phyloP scores from a whole-genome alignment of 1,140 invertebrate species.

The Macrocentrus cingulum region DNA sequence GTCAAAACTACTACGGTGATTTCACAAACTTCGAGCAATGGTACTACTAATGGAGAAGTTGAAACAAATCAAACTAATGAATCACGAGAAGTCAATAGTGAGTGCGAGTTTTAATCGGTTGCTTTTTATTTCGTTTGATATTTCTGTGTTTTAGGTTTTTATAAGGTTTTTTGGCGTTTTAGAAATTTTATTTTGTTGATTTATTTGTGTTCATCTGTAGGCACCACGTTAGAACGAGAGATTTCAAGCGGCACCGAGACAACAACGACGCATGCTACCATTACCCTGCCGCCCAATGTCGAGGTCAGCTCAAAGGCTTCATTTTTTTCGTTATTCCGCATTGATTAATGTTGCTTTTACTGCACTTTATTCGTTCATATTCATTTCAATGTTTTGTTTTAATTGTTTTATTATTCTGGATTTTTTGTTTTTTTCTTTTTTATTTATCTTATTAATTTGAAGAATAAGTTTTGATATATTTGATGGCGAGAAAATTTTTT shows the following conservation, averaged over 20 bases:
- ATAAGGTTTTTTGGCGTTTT: too few species aligned
- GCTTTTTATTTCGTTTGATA: too few species aligned
- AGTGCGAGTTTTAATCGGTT: slow-evolving; percentile 35
- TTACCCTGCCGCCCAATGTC: slow-evolving; percentile 54
- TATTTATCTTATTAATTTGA: too few species aligned
- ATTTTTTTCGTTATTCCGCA: slow-evolving; percentile 5
- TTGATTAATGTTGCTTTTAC: not conserved
- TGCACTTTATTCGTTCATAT: not conserved
- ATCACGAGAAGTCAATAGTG: slow-evolving; percentile 53
- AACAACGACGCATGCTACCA: slow-evolving; percentile 56
- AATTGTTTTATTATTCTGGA: not conserved
- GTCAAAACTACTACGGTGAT: slow-evolving; percentile 56
- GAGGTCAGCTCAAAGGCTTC: slow-evolving; percentile 48
- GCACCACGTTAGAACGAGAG: slow-evolving; percentile 56
- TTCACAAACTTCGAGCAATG: slow-evolving; percentile 53
- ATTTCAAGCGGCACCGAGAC: slow-evolving; percentile 55
- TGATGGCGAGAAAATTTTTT: too few species aligned
- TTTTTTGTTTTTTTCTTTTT: too few species aligned
- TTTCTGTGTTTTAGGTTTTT: too few species aligned
- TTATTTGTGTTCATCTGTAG: slow-evolving; percentile 41
- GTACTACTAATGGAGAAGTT: slow-evolving; percentile 53
- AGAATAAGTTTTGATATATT: too few species aligned
- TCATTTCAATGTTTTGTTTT: not conserved
- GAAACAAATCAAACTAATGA: slow-evolving; percentile 51
- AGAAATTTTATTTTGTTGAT: slow-evolving; percentile 34